These are phyloP conservation scores for Corvus hawaiiensis DNA, from an alignment of 2,113 vertebrate genomes.

Conservation along the genomic window DNA sequence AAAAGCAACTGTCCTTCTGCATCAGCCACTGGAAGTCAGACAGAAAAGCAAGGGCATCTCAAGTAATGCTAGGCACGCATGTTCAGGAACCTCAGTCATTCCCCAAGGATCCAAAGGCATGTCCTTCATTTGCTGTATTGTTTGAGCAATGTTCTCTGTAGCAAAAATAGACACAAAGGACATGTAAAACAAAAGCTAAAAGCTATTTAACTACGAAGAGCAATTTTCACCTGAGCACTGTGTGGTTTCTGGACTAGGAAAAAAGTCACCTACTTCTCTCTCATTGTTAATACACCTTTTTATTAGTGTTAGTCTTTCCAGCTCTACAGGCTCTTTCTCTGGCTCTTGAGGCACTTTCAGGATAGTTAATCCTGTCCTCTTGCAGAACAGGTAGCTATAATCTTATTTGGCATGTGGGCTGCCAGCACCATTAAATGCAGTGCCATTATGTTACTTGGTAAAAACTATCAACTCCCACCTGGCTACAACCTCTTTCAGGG, in stretches of 20 bases:
- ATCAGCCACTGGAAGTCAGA: not conserved
- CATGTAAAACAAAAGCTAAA: not conserved
- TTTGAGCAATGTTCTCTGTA: not conserved
- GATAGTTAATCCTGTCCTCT: not conserved
- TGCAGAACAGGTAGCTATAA: not conserved
- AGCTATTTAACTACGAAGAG: not conserved
- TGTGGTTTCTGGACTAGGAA: not conserved
- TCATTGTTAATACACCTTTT: not conserved
- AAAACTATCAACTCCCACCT: not conserved
- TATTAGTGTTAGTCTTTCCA: not conserved
- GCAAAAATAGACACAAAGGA: constrained; percentile 32
- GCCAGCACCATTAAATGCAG: not conserved
- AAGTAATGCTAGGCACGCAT: not conserved
- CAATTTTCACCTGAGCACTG: not conserved
- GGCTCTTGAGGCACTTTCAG: not conserved
- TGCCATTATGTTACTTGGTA: not conserved
- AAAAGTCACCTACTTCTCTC: not conserved
- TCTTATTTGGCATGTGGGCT: not conserved
- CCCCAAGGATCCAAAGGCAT: not conserved
- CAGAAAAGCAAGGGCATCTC: not conserved
- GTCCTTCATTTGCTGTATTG: constrained; percentile 16
- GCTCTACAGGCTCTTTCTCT: not conserved
- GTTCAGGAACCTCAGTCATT: not conserved
- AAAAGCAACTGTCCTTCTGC: not conserved
- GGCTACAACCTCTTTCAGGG: not conserved